Evolutionary conservation across 2,888 invertebrate species (phyloP).

Genomic region (Toxonevra muliebris): DNA sequence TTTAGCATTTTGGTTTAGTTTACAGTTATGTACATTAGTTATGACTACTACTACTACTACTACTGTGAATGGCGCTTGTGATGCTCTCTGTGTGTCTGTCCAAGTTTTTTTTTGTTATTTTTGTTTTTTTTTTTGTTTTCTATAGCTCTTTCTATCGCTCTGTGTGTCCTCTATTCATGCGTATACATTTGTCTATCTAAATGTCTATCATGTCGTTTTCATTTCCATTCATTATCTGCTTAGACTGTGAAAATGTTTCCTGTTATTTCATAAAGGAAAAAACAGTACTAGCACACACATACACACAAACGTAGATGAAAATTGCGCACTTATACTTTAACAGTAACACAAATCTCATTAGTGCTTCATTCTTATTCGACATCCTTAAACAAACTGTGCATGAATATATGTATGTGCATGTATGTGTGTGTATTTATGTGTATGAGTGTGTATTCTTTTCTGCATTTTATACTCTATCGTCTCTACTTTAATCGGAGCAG

Average conservation of each 20-base stretch:
- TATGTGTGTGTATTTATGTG: not conserved
- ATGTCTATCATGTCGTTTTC: constrained; percentile 20
- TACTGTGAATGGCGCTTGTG: no score
- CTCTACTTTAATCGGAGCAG: not conserved
- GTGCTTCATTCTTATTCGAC: constrained; percentile 15
- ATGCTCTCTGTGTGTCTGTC: no score
- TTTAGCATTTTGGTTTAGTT: no score
- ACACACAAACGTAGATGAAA: not conserved
- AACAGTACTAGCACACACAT: constrained; percentile 1
- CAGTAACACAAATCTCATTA: constrained; percentile 27
- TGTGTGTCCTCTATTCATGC: not conserved
- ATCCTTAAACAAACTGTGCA: constrained; percentile 1
- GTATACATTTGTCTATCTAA: not conserved
- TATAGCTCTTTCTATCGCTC: no score
- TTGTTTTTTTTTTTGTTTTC: no score
- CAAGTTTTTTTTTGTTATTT: no score
- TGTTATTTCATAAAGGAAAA: not conserved
- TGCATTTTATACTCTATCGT: constrained; percentile 6
- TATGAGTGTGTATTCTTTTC: not conserved
- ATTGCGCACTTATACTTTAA: not conserved
- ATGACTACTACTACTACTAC: no score
- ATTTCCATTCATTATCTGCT: constrained; percentile 26
- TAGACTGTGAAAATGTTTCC: not conserved
- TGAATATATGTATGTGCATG: no score
- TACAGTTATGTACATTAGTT: no score